These are phyloP conservation scores for Acanthosepion esculentum DNA, from an alignment of 2,888 invertebrate genomes.

Conservation along the genomic window DNA sequence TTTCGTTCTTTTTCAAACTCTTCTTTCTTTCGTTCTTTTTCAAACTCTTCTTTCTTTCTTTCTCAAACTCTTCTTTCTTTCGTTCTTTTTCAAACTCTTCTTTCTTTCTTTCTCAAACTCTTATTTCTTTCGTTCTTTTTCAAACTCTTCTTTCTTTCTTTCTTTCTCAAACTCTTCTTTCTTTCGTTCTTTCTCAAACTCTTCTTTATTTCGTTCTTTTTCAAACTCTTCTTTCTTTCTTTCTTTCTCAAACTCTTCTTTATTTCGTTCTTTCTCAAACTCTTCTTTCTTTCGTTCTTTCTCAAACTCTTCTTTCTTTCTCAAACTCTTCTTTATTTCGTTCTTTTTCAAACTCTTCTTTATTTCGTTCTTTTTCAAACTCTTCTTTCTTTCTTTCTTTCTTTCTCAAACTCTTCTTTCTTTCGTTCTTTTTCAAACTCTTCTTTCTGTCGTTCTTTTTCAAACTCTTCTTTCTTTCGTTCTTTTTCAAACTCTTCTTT, in stretches of 20 bases:
- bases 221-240: background rate
- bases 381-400: background rate
- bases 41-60: too few species aligned
- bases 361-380: background rate
- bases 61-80: too few species aligned
- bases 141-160: too few species aligned
- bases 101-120: too few species aligned
- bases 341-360: background rate
- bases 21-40: too few species aligned
- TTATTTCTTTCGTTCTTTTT: too few species aligned
- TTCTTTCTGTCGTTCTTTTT: background rate
- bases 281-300: background rate
- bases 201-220: background rate
- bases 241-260: background rate
- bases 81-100: too few species aligned
- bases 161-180: too few species aligned
- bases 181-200: background rate
- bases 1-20: too few species aligned
- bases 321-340: background rate
- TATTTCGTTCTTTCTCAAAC: background rate
- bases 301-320: background rate
- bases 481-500: background rate
- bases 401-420: background rate
- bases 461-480: background rate
- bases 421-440: background rate